phyloP scores from a whole-genome alignment of 2,888 invertebrate species.

The Trichopria drosophilae region DNA sequence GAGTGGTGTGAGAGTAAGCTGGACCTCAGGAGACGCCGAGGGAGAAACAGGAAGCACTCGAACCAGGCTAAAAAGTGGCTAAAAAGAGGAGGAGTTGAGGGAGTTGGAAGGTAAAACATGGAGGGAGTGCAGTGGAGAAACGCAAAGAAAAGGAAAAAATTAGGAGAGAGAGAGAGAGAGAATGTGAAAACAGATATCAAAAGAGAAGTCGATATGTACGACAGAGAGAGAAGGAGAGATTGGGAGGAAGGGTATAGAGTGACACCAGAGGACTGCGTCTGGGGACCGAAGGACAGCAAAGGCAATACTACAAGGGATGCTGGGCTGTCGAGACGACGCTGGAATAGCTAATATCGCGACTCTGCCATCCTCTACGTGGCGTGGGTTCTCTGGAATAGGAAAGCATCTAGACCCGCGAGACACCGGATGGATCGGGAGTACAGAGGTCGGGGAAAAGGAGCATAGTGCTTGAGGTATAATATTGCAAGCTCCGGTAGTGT shows the following conservation, averaged over 20 bases:
- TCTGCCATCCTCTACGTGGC: conserved; percentile 29
- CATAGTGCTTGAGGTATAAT: no score
- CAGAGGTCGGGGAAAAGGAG: no score
- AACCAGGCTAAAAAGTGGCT: no score
- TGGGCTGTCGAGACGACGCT: conserved; percentile 41
- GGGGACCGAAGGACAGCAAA: conserved; percentile 39
- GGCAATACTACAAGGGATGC: conserved; percentile 39
- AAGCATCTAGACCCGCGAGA: no score
- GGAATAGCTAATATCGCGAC: conserved; percentile 48
- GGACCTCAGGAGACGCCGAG: no score
- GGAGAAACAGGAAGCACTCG: no score
- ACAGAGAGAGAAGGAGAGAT: conserved; percentile 9
- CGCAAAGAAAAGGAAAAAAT: neutral
- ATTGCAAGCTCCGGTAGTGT: no score
- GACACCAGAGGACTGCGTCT: conserved; percentile 22
- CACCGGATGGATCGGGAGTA: no score
- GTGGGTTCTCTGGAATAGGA: no score
- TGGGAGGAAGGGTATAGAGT: conserved; percentile 4
- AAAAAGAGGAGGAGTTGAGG: conserved; percentile 24
- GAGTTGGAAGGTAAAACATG: conserved; percentile 10
- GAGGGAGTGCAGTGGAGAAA: conserved; percentile 9
- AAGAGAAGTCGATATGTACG: no score
- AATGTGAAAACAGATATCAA: conserved; percentile 4
- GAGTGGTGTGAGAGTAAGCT: no score
- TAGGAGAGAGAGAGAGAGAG: conserved; percentile 16